These are phyloP conservation scores for Caenorhabditis uteleia DNA, from an alignment of 2,888 invertebrate genomes.

Conservation along the genomic window DNA sequence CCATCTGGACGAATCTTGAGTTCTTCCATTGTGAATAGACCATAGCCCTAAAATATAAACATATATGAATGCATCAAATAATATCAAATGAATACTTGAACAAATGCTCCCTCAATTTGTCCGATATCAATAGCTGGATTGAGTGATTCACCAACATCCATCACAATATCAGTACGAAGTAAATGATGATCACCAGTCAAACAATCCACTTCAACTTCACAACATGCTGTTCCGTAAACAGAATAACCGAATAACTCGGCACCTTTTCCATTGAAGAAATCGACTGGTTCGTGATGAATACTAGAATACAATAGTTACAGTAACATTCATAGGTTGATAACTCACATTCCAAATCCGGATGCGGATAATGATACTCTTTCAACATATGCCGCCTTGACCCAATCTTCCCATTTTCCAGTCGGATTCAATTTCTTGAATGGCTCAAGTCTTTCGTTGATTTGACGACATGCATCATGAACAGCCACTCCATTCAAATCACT, in stretches of 20 bases:
- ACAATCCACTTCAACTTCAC: constrained; percentile 91
- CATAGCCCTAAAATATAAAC: constrained; percentile 79
- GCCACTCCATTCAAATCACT: constrained; percentile 93
- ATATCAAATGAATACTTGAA: constrained; percentile 79
- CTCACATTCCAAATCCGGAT: constrained; percentile 79
- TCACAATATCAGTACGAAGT: constrained; percentile 87
- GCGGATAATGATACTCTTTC: constrained; percentile 82
- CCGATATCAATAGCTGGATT: constrained; percentile 97
- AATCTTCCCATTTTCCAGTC: constrained; percentile 82
- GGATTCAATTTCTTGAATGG: constrained; percentile 82
- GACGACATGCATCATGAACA: constrained; percentile 81
- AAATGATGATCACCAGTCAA: constrained; percentile 91
- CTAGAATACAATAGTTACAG: constrained; percentile 32
- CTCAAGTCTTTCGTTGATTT: constrained; percentile 78
- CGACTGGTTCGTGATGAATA: constrained; percentile 57
- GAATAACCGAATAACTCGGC: constrained; percentile 84
- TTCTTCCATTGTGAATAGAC: constrained; percentile 88
- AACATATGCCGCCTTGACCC: constrained; percentile 81
- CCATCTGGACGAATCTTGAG: constrained; percentile 79
- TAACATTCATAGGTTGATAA: neutral
- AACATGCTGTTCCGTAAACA: constrained; percentile 84
- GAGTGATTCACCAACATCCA: constrained; percentile 92
- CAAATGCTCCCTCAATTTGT: constrained; percentile 91
- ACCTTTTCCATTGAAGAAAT: constrained; percentile 72
- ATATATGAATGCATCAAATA: neutral